These are phyloP conservation scores for Odontesthes bonariensis DNA, from an alignment of 2,113 vertebrate species.

Conservation along the genomic window DNA sequence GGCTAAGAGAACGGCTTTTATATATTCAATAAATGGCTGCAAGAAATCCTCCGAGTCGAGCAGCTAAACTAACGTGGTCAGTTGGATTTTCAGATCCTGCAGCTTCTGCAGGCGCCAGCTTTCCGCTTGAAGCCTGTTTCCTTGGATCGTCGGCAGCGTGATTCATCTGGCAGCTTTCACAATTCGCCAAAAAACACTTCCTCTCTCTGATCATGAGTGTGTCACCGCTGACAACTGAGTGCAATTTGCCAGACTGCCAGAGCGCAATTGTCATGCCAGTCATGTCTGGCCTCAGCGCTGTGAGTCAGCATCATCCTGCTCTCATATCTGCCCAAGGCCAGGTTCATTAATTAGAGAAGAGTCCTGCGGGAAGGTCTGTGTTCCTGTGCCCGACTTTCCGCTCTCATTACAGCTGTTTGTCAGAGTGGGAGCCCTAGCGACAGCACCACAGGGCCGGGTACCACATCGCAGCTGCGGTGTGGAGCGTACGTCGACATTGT, in stretches of 20 bases:
- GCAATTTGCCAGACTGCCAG: conserved; percentile 41
- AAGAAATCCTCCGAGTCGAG: conserved; percentile 16
- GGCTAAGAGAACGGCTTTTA: neutral
- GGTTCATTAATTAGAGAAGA: conserved; percentile 85
- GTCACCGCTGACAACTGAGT: conserved; percentile 36
- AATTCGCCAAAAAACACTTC: conserved; percentile 30
- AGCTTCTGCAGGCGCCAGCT: conserved; percentile 11
- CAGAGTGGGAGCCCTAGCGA: conserved; percentile 55
- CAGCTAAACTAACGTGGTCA: conserved; percentile 30
- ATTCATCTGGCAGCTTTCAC: conserved; percentile 43
- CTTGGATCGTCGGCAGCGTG: neutral
- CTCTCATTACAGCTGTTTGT: conserved; percentile 81
- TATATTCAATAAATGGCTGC: conserved; percentile 12
- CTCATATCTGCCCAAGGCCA: conserved; percentile 79
- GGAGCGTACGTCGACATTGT: conserved; percentile 34
- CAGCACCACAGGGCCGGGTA: conserved; percentile 61
- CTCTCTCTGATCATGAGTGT: conserved; percentile 39
- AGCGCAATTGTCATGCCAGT: conserved; percentile 67
- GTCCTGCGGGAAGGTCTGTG: conserved; percentile 76
- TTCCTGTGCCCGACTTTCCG: conserved; percentile 71
- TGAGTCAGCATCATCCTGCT: conserved; percentile 70
- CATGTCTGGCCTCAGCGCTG: conserved; percentile 64
- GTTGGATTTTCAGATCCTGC: conserved; percentile 21
- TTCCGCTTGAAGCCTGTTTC: conserved; percentile 35
- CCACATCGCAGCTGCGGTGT: conserved; percentile 42